Conservation (phyloP, 2,888 invertebrate genomes). For the Meta bourneti region DNA sequence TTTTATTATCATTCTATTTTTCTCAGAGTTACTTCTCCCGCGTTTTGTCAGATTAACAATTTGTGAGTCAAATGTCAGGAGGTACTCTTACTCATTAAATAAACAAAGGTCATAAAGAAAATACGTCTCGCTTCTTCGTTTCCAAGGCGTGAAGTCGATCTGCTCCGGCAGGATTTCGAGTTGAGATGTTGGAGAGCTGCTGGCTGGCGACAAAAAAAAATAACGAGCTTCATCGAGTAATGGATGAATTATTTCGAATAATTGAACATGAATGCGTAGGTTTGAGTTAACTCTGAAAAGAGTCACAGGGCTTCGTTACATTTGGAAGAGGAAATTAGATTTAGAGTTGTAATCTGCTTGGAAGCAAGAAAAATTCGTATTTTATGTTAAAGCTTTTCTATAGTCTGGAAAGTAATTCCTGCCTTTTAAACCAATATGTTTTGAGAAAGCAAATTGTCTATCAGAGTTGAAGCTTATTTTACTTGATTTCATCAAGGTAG, state of each 20-base stretch:
- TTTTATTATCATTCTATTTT: neutral
- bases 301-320: neutral
- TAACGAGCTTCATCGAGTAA: too few relatives aligned
- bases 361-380: too few relatives aligned
- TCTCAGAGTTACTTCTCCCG: neutral
- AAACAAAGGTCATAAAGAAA: neutral
- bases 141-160: neutral
- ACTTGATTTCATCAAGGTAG: too few relatives aligned
- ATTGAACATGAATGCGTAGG: neutral
- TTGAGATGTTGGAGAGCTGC: neutral
- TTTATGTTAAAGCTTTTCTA: too few relatives aligned
- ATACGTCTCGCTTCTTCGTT: neutral
- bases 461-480: too few relatives aligned
- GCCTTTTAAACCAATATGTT: too few relatives aligned
- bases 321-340: neutral
- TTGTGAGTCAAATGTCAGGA: slow-evolving; percentile 14
- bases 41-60: slow-evolving; percentile 7
- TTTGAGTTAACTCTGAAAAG: neutral
- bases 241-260: neutral
- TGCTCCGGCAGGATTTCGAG: neutral
- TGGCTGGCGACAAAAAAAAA: neutral
- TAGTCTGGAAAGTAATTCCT: too few relatives aligned
- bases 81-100: neutral
- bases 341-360: too few relatives aligned
- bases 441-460: too few relatives aligned